Evolutionary conservation across 1,140 invertebrate genomes (phyloP).

Genomic region (Drosophila ogumai): DNA sequence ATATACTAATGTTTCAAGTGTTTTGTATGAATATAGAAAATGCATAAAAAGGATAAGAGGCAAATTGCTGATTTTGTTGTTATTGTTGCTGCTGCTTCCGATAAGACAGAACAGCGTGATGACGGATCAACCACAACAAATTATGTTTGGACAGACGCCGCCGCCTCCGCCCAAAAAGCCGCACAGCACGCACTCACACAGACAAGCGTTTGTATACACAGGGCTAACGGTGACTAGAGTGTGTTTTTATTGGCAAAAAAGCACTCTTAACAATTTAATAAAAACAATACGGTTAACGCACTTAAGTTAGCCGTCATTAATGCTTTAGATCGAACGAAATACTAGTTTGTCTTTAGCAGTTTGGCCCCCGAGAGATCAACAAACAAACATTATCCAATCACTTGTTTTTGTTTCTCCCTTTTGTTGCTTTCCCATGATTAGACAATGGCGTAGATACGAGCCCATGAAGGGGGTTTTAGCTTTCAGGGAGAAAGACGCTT

Average conservation of each 20-base stretch:
- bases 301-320: background rate
- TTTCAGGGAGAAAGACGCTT: background rate
- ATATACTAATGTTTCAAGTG: background rate
- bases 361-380: slow-evolving; percentile 4
- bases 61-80: slow-evolving; percentile 4
- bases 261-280: background rate
- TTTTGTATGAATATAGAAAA: background rate
- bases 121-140: background rate
- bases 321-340: background rate
- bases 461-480: background rate
- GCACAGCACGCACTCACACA: slow-evolving; percentile 21
- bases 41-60: slow-evolving; percentile 6
- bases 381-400: slow-evolving; percentile 39
- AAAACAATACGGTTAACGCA: background rate
- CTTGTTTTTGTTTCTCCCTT: slow-evolving; percentile 37
- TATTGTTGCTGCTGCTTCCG: background rate
- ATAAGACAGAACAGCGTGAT: background rate
- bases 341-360: background rate
- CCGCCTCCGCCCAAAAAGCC: slow-evolving; percentile 32
- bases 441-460: background rate
- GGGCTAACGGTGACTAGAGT: slow-evolving; percentile 44
- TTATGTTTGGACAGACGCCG: background rate
- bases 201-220: background rate
- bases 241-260: slow-evolving; percentile 33
- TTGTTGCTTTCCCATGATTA: background rate